Percentiles rank a stretch among this genome's conserved stretches.
phyloP scores from a whole-genome alignment of 1,140 invertebrate species.

The Plectus sambesii region DNA sequence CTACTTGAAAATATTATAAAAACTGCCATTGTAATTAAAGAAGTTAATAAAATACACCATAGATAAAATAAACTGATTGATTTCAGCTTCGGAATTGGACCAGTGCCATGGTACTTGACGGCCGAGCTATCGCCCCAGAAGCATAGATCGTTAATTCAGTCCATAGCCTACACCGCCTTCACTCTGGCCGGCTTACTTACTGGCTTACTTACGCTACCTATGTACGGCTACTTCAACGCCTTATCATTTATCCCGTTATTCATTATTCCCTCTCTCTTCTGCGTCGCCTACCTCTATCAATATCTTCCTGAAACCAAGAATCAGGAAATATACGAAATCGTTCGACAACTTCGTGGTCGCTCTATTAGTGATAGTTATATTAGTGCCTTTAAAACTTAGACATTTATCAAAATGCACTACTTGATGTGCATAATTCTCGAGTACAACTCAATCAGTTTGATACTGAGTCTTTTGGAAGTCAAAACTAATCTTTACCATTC shows the following conservation, averaged over 20 bases:
- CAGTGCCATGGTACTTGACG: conserved; percentile 35
- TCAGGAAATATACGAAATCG: conserved; percentile 30
- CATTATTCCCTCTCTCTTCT: conserved; percentile 26
- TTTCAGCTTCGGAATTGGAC: conserved; percentile 30
- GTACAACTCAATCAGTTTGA: no score
- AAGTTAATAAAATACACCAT: no score
- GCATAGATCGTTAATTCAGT: conserved; percentile 21
- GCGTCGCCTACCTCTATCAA: conserved; percentile 24
- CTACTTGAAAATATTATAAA: no score
- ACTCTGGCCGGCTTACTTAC: conserved; percentile 24
- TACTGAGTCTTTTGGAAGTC: no score
- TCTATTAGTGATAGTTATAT: no score
- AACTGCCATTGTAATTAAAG: no score
- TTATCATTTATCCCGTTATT: conserved; percentile 35
- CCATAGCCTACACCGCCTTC: conserved; percentile 25
- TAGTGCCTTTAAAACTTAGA: no score
- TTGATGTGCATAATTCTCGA: no score
- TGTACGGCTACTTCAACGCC: conserved; percentile 35
- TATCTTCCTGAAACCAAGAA: conserved; percentile 34
- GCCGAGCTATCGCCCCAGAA: conserved; percentile 28
- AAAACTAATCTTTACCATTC: no score
- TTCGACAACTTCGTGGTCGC: conserved; percentile 20
- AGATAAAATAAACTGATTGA: no score
- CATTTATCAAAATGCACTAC: no score
- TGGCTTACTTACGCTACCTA: conserved; percentile 25